Percentiles rank a stretch among this genome's conserved stretches.
Conservation (phyloP, 2,888 invertebrate genomes). For the Diloba caeruleocephala region DNA sequence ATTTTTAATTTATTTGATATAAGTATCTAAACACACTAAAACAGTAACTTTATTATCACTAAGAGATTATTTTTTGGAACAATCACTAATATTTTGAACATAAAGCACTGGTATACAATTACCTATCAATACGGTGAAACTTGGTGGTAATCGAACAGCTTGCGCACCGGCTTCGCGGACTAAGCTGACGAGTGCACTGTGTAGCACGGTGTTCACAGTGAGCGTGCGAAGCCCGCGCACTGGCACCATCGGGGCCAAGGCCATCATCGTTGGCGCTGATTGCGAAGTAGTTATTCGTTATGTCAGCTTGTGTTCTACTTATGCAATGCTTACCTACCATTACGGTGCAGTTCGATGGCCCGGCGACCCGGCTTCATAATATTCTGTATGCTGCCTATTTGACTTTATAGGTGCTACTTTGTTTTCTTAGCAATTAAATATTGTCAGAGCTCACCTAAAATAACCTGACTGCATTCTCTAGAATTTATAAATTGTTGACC, state of each 20-base stretch:
- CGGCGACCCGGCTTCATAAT: conserved; percentile 55
- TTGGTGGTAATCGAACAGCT: conserved; percentile 52
- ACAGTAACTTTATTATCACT: too few species aligned
- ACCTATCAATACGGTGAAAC: conserved; percentile 55
- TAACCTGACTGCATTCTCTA: too few species aligned
- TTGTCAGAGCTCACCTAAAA: too few species aligned
- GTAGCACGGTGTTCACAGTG: conserved; percentile 55
- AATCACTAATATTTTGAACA: not conserved
- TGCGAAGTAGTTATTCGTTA: conserved; percentile 84
- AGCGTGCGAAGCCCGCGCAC: conserved; percentile 53
- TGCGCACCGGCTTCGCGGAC: conserved; percentile 66
- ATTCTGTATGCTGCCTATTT: not conserved
- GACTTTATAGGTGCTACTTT: not conserved
- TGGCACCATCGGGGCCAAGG: conserved; percentile 81
- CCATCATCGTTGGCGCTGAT: conserved; percentile 70
- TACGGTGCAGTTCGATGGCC: conserved; percentile 83
- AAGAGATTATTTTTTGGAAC: too few species aligned
- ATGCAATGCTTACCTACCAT: conserved; percentile 81
- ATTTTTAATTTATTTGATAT: too few species aligned
- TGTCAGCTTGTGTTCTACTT: conserved; percentile 88
- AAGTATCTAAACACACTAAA: too few species aligned
- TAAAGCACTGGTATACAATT: conserved; percentile 38
- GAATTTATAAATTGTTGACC: too few species aligned
- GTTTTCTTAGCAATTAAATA: too few species aligned
- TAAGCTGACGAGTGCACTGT: conserved; percentile 61